These are phyloP conservation scores for Tenthredo scrophulariae DNA, from an alignment of 2,888 invertebrate species.

Conservation along the genomic window DNA sequence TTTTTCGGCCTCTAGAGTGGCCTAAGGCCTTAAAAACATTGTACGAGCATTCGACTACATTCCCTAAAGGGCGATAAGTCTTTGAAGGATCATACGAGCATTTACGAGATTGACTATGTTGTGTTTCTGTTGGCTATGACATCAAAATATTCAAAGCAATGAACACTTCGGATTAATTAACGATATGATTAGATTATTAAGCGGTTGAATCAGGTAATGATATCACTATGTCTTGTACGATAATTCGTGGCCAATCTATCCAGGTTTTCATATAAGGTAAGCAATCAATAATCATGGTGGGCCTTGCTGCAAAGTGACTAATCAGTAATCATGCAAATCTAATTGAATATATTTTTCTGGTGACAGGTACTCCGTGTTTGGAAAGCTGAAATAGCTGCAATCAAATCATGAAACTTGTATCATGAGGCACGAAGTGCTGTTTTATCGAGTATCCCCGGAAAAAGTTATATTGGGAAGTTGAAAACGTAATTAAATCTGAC, in stretches of 20 bases:
- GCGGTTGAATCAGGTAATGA: neutral
- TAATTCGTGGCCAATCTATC: neutral
- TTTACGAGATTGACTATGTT: neutral
- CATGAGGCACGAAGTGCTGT: neutral
- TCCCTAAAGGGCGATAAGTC: no score
- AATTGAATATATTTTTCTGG: neutral
- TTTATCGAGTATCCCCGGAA: neutral
- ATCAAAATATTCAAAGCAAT: neutral
- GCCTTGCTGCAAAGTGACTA: neutral
- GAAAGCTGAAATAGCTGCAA: neutral
- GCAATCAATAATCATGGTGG: neutral
- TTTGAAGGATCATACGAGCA: no score
- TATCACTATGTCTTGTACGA: slow-evolving; percentile 11
- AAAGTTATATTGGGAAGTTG: neutral
- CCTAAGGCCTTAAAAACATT: no score
- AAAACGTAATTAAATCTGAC: neutral
- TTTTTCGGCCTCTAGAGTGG: no score
- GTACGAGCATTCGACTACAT: no score
- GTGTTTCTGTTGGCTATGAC: neutral
- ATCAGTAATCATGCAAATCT: neutral
- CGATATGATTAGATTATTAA: neutral
- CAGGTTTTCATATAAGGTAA: neutral
- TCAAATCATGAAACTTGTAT: neutral
- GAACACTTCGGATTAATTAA: neutral
- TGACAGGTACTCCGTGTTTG: neutral